Base-by-base conservation (phyloP, 1,140 invertebrate genomes). In the Drosophila pandora region DNA sequence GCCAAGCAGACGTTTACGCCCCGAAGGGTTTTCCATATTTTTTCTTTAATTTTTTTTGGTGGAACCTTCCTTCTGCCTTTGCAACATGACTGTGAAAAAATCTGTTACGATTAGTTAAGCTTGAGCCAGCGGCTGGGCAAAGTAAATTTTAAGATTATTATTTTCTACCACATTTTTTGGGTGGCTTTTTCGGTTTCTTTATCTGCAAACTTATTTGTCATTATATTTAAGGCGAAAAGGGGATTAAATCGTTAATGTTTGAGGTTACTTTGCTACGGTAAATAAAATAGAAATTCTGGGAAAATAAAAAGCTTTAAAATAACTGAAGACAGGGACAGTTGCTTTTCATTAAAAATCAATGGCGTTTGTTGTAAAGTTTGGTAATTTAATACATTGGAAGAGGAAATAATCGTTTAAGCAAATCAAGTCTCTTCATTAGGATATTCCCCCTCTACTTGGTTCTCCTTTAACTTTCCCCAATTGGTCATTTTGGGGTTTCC, bases 131-230 rank as follows among this genome's bases (percentile, higher is more conserved):
- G 81, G 72, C 72, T 75, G 74, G 37, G 41, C 54, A 53, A 79
- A 72, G 74, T 52, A 76, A 68, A 85, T 62, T 41, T 54, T 52
- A 78, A 74, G 61, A 78, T 74, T 64, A 78, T 61, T 50, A 60
- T 78, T 57, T 60, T 67, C 52, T 13, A 13, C 28, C 47, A 25
- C 12, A 70, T 48, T 77, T 76, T 68, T 69, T 54, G 50, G 28
- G 12, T 30, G 48, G 34, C 74, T 76, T 61, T 48, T 32, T 6
- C 13, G 37, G 52, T 52, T 45, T 52, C 49, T 52, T 32, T 91
- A 91, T 91, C 90, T 91, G 56, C 65, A 76, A 77, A 88, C 80
- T 90, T 87, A 91, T 91, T 91, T 91, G 90, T 91, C 90, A 91
- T 91, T 91, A 91, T 83, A 90, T 89, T 85, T 69, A 84, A 87